These are phyloP conservation scores for Tetramorium bicarinatum DNA, from an alignment of 2,888 invertebrate species.

Conservation along the genomic window DNA sequence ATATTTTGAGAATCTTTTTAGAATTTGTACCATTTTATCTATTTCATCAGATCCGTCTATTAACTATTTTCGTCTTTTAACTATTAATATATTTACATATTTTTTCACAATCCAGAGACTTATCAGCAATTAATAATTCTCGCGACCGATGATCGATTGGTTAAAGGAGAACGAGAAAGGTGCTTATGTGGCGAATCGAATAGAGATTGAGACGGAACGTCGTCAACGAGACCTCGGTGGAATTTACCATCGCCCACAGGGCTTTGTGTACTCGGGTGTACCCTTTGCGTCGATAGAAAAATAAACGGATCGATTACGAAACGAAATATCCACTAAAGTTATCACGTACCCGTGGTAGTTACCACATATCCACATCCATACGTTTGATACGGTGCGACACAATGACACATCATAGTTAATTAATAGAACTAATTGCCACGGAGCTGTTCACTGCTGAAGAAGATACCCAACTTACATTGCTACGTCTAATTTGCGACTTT, in stretches of 20 bases:
- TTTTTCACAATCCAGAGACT: slow-evolving; percentile 8
- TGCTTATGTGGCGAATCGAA: slow-evolving; percentile 55
- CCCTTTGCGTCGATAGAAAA: slow-evolving; percentile 62
- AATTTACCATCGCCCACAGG: slow-evolving; percentile 70
- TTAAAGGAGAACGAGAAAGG: slow-evolving; percentile 50
- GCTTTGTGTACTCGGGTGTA: slow-evolving; percentile 63
- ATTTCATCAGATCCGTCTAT: neutral
- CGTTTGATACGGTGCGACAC: neutral
- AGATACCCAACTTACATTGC: neutral
- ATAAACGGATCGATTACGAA: slow-evolving; percentile 62
- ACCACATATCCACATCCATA: neutral
- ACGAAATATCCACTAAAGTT: slow-evolving; percentile 38
- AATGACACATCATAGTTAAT: slow-evolving; percentile 23
- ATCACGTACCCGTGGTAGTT: slow-evolving; percentile 28
- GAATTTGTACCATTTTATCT: neutral
- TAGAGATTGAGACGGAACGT: slow-evolving; percentile 67
- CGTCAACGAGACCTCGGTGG: slow-evolving; percentile 62
- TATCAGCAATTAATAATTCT: neutral
- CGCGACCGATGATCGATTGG: slow-evolving; percentile 46
- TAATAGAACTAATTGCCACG: slow-evolving; percentile 38
- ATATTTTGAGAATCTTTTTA: neutral
- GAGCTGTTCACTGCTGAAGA: neutral
- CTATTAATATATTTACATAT: neutral
- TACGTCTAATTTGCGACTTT: slow-evolving; percentile 39
- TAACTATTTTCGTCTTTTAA: neutral